A percentile compares a stretch with the other conserved stretches of the same genome.
phyloP scores from a whole-genome alignment of 2,797 vertebrate species.

The Oryzias sinensis region DNA sequence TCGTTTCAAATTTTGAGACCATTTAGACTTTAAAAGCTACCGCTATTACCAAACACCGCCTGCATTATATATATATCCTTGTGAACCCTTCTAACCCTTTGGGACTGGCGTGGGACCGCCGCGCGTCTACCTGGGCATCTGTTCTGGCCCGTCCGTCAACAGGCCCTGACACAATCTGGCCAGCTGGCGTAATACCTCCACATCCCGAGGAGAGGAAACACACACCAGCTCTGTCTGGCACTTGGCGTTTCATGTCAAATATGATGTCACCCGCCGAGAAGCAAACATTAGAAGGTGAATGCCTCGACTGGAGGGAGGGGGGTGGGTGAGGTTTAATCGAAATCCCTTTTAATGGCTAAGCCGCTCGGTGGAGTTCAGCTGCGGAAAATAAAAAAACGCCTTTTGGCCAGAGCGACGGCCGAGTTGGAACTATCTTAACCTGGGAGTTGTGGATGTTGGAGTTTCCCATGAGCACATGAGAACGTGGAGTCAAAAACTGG shows the following conservation, averaged over 20 bases:
- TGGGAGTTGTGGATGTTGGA: conserved; percentile 6
- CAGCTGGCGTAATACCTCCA: conserved; percentile 87
- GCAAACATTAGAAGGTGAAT: conserved; percentile 57
- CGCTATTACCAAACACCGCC: too few species aligned
- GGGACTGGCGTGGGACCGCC: conserved; percentile 27
- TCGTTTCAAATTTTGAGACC: too few species aligned
- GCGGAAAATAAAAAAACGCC: conserved; percentile 6
- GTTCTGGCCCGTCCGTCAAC: conserved; percentile 81
- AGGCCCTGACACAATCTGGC: conserved; percentile 73
- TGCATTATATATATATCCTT: not conserved
- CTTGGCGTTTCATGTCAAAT: conserved; percentile 64
- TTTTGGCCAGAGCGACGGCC: conserved; percentile 10
- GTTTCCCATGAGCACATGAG: conserved; percentile 16
- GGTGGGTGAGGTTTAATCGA: conserved; percentile 20
- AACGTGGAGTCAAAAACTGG: conserved; percentile 1
- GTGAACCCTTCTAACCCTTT: not conserved
- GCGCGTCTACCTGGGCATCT: conserved; percentile 84
- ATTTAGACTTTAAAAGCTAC: too few species aligned
- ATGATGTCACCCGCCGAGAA: conserved; percentile 56
- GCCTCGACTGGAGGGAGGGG: conserved; percentile 26
- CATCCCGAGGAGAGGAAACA: conserved; percentile 60
- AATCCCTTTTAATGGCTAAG: conserved; percentile 27
- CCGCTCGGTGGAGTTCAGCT: conserved; percentile 23
- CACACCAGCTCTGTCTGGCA: conserved; percentile 41
- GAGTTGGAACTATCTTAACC: conserved; percentile 11